These are phyloP conservation scores for Atta colombica DNA, from an alignment of 1,140 invertebrate species.

Conservation along the genomic window DNA sequence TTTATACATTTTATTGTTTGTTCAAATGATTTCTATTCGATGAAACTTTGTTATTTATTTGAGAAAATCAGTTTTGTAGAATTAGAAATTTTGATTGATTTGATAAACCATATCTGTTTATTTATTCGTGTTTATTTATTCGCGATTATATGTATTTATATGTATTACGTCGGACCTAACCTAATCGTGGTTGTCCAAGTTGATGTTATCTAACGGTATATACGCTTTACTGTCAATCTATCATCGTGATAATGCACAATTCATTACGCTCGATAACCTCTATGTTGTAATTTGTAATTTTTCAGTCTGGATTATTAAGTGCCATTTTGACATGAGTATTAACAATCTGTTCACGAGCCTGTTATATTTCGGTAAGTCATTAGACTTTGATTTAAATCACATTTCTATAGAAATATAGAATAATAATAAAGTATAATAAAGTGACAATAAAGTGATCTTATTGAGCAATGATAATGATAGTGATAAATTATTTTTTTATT, in stretches of 20 bases:
- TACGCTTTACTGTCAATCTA: neutral
- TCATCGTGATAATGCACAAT: conserved; percentile 67
- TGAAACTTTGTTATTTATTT: neutral
- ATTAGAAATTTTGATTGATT: neutral
- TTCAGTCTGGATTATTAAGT: conserved; percentile 15
- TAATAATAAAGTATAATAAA: too few relatives aligned
- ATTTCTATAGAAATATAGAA: neutral
- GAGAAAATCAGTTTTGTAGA: neutral
- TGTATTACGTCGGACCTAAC: conserved; percentile 60
- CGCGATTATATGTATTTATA: neutral
- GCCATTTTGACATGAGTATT: conserved; percentile 71
- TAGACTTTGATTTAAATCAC: neutral
- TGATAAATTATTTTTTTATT: neutral
- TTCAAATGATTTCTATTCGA: neutral
- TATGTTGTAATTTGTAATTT: neutral
- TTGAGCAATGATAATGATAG: neutral
- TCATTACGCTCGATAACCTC: neutral
- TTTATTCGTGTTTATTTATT: neutral
- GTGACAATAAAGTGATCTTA: neutral
- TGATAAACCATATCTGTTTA: neutral
- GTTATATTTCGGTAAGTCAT: conserved; percentile 76
- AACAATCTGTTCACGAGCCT: conserved; percentile 67
- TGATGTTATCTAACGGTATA: conserved; percentile 17
- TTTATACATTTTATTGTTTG: neutral
- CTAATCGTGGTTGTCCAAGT: neutral